A percentile compares a stretch with the other conserved stretches of the same genome.
phyloP scores from a whole-genome alignment of 2,888 invertebrate genomes.

The Machimus atricapillus region DNA sequence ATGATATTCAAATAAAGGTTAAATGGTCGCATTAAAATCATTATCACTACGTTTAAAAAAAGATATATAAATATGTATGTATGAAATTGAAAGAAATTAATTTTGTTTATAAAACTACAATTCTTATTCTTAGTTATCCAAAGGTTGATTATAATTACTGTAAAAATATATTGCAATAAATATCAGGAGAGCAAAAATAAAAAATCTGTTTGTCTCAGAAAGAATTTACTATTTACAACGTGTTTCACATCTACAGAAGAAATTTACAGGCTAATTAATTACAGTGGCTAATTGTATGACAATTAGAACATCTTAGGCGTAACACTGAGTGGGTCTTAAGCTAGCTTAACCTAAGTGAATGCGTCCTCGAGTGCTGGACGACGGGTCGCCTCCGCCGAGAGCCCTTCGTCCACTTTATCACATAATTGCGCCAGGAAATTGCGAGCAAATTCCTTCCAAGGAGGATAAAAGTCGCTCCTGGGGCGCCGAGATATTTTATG shows the following conservation, averaged over 20 bases:
- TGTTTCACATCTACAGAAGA: constrained; percentile 5
- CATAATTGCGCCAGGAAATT: constrained; percentile 7
- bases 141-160: no score
- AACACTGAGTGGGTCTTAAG: constrained; percentile 16
- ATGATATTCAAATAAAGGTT: no score
- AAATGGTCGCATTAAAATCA: no score
- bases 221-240: constrained; percentile 22
- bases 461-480: neutral
- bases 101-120: no score
- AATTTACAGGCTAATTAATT: constrained; percentile 35
- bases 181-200: neutral
- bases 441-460: neutral
- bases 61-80: no score
- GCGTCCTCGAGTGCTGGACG: neutral
- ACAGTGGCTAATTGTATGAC: constrained; percentile 38
- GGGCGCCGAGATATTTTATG: neutral
- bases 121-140: no score
- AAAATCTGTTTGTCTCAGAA: neutral
- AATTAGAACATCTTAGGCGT: constrained; percentile 27
- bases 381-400: neutral
- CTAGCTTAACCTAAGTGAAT: neutral
- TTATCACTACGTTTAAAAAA: no score
- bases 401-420: constrained; percentile 28
- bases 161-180: neutral
- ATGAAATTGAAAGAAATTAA: no score